Percentiles rank a stretch among this genome's conserved stretches.
Conservation (phyloP, 2,797 vertebrate genomes). For the Buphagus erythrorhynchus region DNA sequence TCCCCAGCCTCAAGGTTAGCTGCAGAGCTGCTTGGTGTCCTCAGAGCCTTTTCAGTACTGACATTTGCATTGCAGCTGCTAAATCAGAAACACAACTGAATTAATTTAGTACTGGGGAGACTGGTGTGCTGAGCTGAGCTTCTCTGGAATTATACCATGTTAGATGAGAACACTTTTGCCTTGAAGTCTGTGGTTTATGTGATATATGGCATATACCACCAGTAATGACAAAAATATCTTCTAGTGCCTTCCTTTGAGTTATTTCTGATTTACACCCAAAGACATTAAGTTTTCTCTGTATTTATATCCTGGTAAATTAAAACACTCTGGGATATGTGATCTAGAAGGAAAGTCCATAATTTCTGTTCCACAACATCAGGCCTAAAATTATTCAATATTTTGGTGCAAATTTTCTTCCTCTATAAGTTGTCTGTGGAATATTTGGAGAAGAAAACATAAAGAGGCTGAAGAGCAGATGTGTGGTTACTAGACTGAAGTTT, state of each 20-base stretch:
- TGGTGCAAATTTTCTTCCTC: neutral
- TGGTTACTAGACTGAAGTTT: slow-evolving; percentile 8
- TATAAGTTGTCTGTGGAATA: neutral
- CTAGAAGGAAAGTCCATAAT: neutral
- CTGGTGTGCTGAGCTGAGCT: neutral
- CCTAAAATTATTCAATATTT: neutral
- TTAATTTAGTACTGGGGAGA: neutral
- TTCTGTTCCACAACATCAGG: neutral
- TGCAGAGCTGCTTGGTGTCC: neutral
- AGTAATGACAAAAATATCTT: slow-evolving; percentile 12
- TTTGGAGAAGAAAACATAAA: neutral
- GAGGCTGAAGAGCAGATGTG: neutral
- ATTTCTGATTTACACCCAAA: slow-evolving; percentile 5
- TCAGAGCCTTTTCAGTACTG: neutral
- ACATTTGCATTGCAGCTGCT: neutral
- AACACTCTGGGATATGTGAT: neutral
- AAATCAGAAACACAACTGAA: neutral
- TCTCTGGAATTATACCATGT: neutral
- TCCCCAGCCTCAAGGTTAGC: neutral
- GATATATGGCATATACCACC: neutral
- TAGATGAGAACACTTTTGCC: neutral
- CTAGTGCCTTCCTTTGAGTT: neutral
- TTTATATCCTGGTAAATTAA: slow-evolving; percentile 5
- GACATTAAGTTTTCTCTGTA: neutral
- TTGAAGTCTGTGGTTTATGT: slow-evolving; percentile 11